phyloP scores from a whole-genome alignment of 2,888 invertebrate species.

The Scelioninae gen. 1 region DNA sequence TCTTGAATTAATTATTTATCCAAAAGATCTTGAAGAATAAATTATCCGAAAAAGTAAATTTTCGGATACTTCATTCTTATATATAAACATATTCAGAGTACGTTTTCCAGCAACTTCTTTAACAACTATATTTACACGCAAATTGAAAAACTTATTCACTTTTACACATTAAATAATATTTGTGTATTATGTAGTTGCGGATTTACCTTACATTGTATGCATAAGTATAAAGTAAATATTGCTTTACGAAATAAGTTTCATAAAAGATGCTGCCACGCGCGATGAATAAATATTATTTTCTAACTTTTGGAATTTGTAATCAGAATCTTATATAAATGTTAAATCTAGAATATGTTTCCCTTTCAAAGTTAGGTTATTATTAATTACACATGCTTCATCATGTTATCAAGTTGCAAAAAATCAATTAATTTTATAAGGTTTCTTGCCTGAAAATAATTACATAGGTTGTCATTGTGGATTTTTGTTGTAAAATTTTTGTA shows the following conservation, averaged over 20 bases:
- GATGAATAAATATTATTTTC: not conserved
- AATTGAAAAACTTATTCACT: conserved; percentile 11
- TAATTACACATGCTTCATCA: not conserved
- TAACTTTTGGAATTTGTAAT: conserved; percentile 7
- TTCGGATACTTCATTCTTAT: too few relatives aligned
- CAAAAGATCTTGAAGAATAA: too few relatives aligned
- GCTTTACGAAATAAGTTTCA: conserved; percentile 23
- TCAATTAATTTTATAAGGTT: conserved; percentile 9
- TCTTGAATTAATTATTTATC: too few relatives aligned
- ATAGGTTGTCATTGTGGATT: too few relatives aligned
- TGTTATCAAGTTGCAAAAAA: not conserved
- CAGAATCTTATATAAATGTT: not conserved
- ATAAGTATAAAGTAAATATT: conserved; percentile 13
- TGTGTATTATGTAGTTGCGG: not conserved
- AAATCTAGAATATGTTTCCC: too few relatives aligned
- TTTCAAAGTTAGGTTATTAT: not conserved
- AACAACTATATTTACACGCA: conserved; percentile 17
- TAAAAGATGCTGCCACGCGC: not conserved
- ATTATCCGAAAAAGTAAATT: too few relatives aligned
- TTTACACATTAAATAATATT: conserved; percentile 2
- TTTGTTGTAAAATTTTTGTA: too few relatives aligned
- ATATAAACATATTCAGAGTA: too few relatives aligned
- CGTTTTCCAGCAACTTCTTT: not conserved
- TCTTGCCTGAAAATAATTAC: not conserved
- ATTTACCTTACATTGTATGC: conserved; percentile 12